Evolutionary conservation across 2,888 invertebrate species (phyloP), one percentile per base, ranked within the genome.

Genomic region (Sylvicola cinctus): DNA sequence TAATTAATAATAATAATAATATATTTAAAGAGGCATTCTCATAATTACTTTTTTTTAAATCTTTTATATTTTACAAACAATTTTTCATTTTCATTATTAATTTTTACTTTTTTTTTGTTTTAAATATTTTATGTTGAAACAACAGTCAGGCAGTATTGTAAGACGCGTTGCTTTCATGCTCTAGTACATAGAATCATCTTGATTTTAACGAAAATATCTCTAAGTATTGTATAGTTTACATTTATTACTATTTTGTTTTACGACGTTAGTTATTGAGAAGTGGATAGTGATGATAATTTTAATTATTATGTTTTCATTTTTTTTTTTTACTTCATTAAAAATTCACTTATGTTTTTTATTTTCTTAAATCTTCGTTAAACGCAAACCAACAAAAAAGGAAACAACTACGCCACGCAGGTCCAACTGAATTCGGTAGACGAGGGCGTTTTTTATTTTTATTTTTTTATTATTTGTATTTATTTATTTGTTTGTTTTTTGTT

Each of bases 81-180:
- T 30, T 20, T 29, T 13, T 14, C 13, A 15, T 23, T 16, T 35
- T 20, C 20, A 20, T 20, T 20, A 20, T 30, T 35, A 26, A 20
- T 35, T 27, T 11, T 33, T 26, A 16, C 16, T 14, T 35, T 35
- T 15, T 35, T 27, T 11, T 33, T 26, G 13, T 29, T 14, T 35
- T 35, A 25, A 25, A 31, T 23, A 32, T 10, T 10, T 10, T 30
- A 30, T 15, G 10, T 15, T 16, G 29, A 31, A 35, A 35, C 26
- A 28, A 32, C 33, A 34, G 13, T 35, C 30, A 34, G 39, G 31
- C 36, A 38, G 36, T 36, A 29, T 38, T 35, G 31, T 27, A 29
- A 36, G 31, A 36, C 36, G 36, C 36, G 25, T 36, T 36, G 36
- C 36, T 33, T 36, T 36, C 29, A 29, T 32, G 16, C 29, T 34